Evolutionary conservation across 1,140 invertebrate genomes (phyloP).

Genomic region (Lepidurus couesii): DNA sequence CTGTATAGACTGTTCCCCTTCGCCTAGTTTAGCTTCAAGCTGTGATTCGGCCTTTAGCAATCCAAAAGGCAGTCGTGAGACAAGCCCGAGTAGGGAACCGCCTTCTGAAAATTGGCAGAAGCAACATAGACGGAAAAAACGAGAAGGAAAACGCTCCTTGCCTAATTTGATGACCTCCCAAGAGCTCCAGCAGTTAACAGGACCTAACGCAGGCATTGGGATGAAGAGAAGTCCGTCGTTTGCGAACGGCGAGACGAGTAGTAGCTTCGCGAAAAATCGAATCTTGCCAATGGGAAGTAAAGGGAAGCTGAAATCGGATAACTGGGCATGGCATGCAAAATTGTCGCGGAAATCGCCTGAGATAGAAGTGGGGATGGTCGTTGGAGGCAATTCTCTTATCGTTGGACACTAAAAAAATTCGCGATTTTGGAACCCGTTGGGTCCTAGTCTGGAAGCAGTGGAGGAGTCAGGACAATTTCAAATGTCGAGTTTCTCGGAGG

Average conservation of each 20-base stretch:
- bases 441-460: not conserved
- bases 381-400: conserved; percentile 23
- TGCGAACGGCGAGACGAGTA: conserved; percentile 31
- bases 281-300: conserved; percentile 26
- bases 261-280: conserved; percentile 26
- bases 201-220: conserved; percentile 58
- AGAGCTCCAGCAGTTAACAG: conserved; percentile 38
- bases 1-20: conserved; percentile 1
- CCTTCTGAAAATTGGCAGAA: not conserved
- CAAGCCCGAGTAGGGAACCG: conserved; percentile 24
- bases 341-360: not conserved
- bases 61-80: not conserved
- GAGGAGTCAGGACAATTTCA: not conserved
- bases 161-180: conserved; percentile 40
- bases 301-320: conserved; percentile 40
- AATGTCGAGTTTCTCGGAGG: no score
- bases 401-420: conserved; percentile 31
- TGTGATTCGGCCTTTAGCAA: conserved; percentile 31
- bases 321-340: conserved; percentile 41
- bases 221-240: conserved; percentile 55
- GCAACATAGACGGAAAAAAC: conserved; percentile 24
- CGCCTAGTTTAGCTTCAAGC: conserved; percentile 26
- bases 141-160: conserved; percentile 33
- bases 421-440: conserved; percentile 30
- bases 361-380: not conserved